Base-by-base conservation (phyloP, 2,113 vertebrate genomes). In the Odontesthes bonariensis region DNA sequence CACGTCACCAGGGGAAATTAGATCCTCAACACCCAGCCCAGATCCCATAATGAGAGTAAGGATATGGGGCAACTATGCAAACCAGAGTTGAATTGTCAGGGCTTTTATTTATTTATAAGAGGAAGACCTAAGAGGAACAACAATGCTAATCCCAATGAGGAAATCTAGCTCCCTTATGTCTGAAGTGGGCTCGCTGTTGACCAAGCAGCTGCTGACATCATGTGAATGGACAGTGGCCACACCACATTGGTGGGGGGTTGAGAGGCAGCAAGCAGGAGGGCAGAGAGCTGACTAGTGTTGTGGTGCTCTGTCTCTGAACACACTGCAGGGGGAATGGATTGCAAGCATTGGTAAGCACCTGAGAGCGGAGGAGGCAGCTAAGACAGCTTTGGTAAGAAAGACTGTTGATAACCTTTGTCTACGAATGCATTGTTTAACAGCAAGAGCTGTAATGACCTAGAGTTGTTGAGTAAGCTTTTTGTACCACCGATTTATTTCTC, bases 21-120 rank as follows among this genome's bases (percentile, higher is more conserved):
- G 57, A n/a, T 33, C 31, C 66, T 87, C 52, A 82, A 49, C 79
- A 80, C 67, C 65, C 69, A 22, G 55, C 55, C 54, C 6, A 38
- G 40, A 46, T 69, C 79, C 65, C 66, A 76, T 23, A 77, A 76
- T 59, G 71, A 67, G 64, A 85, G 86, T 88, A 90, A 90, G 87
- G 81, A 90, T 87, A 31, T 20, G 35, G 76, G 83, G 69, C 64
- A 81, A 54, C n/a, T 57, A 44, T 61, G 22, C 23, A 69, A 54
- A 73, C 54, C 0, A 10, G 49, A 54, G 53, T 11, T 86, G 70
- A 85, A 86, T 56, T 27, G 65, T 47, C 44, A 6, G 17, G 49
- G 55, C 16, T 73, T 81, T 91, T 83, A 82, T 84, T 88, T 90
- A 89, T 91, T 88, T 83, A 91, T 75, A 69, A 82, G 82, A 82